phyloP scores from a whole-genome alignment of 2,888 invertebrate species.

The Pseudolycoriella hygida region DNA sequence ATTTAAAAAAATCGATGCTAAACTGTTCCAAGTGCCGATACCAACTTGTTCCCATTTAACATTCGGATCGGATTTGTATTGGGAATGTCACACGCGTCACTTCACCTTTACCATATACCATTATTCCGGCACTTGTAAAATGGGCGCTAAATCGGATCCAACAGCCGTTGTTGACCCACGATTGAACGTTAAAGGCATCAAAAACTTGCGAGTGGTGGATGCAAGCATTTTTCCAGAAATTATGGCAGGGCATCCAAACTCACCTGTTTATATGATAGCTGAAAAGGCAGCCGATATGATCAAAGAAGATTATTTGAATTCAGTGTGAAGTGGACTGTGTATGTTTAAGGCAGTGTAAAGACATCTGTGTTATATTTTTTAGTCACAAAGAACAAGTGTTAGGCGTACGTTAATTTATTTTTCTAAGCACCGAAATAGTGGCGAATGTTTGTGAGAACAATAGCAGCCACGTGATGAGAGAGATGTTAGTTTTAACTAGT shows the following conservation, averaged over 20 bases:
- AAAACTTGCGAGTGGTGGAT: conserved; percentile 33
- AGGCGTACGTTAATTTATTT: no score
- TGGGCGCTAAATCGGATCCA: conserved; percentile 41
- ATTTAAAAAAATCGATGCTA: conserved; percentile 34
- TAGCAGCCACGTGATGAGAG: no score
- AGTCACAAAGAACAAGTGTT: no score
- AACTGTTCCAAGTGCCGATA: conserved; percentile 34
- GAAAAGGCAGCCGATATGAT: conserved; percentile 39
- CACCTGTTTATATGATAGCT: conserved; percentile 37
- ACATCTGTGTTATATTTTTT: no score
- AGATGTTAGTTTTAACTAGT: no score
- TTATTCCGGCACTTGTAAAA: conserved; percentile 43
- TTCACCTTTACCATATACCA: conserved; percentile 44
- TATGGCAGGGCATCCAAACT: conserved; percentile 36
- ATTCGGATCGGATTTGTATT: conserved; percentile 41
- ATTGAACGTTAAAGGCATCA: conserved; percentile 32
- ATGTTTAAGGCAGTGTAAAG: no score
- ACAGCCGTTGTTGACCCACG: conserved; percentile 45
- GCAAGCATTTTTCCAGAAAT: conserved; percentile 36
- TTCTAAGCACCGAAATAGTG: no score
- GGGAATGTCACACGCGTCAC: conserved; percentile 44
- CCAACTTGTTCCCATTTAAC: conserved; percentile 37
- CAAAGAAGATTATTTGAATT: conserved; percentile 23
- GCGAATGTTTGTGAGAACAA: no score
- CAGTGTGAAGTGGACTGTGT: conserved; percentile 24